Percentiles rank a stretch among this genome's conserved stretches.
These are phyloP conservation scores for Spea hammondii DNA, from an alignment of 2,797 vertebrate genomes.

Conservation along the genomic window DNA sequence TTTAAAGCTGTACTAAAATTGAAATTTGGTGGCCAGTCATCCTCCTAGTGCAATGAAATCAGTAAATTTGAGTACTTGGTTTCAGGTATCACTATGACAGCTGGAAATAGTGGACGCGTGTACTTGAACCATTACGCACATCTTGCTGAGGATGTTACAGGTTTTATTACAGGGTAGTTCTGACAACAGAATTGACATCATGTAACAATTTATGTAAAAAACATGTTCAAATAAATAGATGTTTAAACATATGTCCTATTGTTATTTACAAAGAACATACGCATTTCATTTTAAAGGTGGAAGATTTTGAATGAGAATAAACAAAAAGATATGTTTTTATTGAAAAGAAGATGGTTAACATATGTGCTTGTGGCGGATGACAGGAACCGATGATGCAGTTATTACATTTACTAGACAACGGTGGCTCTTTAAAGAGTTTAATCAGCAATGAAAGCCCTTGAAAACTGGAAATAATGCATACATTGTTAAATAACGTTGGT, in stretches of 20 bases:
- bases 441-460: slow-evolving; percentile 21
- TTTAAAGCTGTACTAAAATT: too few species aligned
- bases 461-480: slow-evolving; percentile 15
- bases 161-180: neutral
- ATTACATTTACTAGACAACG: slow-evolving; percentile 39
- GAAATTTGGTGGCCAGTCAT: too few species aligned
- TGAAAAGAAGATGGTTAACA: slow-evolving; percentile 23
- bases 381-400: slow-evolving; percentile 36
- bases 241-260: neutral
- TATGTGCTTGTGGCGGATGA: slow-evolving; percentile 22
- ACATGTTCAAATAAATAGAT: neutral
- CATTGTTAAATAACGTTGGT: slow-evolving; percentile 11
- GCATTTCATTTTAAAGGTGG: slow-evolving; percentile 9
- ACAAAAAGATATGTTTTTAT: slow-evolving; percentile 5
- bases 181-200: slow-evolving; percentile 3
- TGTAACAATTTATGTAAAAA: slow-evolving; percentile 4
- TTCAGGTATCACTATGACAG: neutral
- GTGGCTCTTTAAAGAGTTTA: slow-evolving; percentile 27
- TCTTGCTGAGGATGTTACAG: neutral
- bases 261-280: slow-evolving; percentile 14
- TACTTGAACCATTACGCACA: neutral
- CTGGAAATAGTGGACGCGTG: neutral
- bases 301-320: slow-evolving; percentile 12
- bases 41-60: too few species aligned
- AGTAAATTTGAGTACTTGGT: neutral